Percentiles rank a stretch among this genome's conserved stretches.
These are phyloP conservation scores for Drosophila pandora DNA, from an alignment of 1,140 invertebrate genomes.

Conservation along the genomic window DNA sequence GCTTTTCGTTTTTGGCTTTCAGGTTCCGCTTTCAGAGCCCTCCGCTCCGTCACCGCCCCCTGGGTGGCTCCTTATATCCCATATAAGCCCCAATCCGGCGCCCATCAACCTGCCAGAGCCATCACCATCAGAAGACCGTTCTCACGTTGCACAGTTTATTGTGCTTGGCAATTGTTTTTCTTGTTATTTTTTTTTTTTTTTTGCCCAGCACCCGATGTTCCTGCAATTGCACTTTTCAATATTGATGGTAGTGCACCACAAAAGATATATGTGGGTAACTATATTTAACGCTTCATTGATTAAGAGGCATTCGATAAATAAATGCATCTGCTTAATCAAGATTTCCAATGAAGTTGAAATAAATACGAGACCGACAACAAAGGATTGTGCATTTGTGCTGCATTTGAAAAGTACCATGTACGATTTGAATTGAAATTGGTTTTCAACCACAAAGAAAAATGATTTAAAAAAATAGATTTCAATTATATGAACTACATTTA, in stretches of 20 bases:
- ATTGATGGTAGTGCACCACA: conserved; percentile 49
- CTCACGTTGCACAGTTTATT: conserved; percentile 58
- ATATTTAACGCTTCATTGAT: conserved; percentile 60
- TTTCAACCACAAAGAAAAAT: background rate
- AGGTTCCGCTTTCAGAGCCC: conserved; percentile 10
- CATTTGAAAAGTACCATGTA: background rate
- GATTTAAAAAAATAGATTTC: too few species aligned
- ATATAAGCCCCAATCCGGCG: background rate
- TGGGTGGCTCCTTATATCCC: background rate
- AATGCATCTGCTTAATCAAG: conserved; percentile 55
- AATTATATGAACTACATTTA: too few species aligned
- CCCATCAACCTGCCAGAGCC: conserved; percentile 12
- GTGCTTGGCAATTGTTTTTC: conserved; percentile 48
- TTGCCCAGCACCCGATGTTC: conserved; percentile 4
- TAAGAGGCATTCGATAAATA: conserved; percentile 43
- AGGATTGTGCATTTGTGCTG: conserved; percentile 2
- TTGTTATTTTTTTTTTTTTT: conserved; percentile 9
- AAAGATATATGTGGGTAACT: conserved; percentile 39
- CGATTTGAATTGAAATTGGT: background rate
- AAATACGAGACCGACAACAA: conserved; percentile 27
- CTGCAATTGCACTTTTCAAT: conserved; percentile 43
- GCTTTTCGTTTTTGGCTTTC: conserved; percentile 48
- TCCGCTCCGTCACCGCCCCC: background rate
- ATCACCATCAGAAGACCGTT: conserved; percentile 29
- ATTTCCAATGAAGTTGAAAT: conserved; percentile 30